A percentile compares a stretch with the other conserved stretches of the same genome.
These are phyloP conservation scores for Cryptocephalus primarius DNA, from an alignment of 2,888 invertebrate genomes.

Conservation along the genomic window DNA sequence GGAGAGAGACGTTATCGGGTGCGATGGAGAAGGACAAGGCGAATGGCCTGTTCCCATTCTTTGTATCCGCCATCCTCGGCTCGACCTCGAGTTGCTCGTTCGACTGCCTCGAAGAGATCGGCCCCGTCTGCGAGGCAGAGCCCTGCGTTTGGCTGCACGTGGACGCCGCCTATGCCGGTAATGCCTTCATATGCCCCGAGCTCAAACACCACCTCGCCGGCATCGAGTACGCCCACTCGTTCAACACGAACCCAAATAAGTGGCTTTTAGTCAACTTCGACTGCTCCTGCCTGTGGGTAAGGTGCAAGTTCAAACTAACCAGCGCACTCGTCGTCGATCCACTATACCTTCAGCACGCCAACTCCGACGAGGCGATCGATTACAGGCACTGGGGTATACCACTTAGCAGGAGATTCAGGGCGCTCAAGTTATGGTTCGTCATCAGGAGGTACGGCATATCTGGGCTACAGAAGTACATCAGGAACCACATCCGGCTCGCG, in stretches of 20 bases:
- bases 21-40: slow-evolving; percentile 62
- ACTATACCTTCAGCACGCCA: slow-evolving; percentile 72
- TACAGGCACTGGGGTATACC: slow-evolving; percentile 83
- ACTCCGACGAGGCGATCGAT: slow-evolving; percentile 58
- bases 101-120: slow-evolving; percentile 69
- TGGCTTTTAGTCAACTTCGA: slow-evolving; percentile 79
- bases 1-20: slow-evolving; percentile 50
- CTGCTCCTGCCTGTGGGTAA: slow-evolving; percentile 76
- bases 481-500: slow-evolving; percentile 70
- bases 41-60: slow-evolving; percentile 70
- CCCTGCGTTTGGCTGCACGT: slow-evolving; percentile 75
- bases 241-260: slow-evolving; percentile 84
- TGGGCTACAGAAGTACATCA: slow-evolving; percentile 72
- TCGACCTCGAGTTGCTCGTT: slow-evolving; percentile 78
- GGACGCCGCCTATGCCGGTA: slow-evolving; percentile 82
- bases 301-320: slow-evolving; percentile 63
- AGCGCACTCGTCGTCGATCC: slow-evolving; percentile 80
- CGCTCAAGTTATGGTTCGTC: slow-evolving; percentile 84
- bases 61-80: slow-evolving; percentile 71
- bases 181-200: slow-evolving; percentile 77
- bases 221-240: slow-evolving; percentile 68
- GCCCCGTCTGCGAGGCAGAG: slow-evolving; percentile 52
- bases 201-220: slow-evolving; percentile 54
- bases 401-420: slow-evolving; percentile 69
- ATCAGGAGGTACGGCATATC: slow-evolving; percentile 68